phyloP scores from a whole-genome alignment of 2,113 vertebrate genomes.

The Synchiropus splendidus region DNA sequence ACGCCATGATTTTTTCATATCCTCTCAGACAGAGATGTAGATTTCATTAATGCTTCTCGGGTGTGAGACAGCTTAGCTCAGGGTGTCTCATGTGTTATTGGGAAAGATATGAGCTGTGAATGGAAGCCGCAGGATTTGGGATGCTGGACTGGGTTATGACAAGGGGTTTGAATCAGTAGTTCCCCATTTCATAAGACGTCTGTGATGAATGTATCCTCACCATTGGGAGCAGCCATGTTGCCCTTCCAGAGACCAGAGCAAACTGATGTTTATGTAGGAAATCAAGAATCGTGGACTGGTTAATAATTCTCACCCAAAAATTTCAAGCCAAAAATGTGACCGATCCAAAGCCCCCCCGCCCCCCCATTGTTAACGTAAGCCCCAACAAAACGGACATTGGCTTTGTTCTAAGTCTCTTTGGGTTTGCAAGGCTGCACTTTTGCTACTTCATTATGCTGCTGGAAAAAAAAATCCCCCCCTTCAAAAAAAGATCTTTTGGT shows the following conservation, averaged over 20 bases:
- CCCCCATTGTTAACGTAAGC: conserved; percentile 42
- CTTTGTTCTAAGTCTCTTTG: conserved; percentile 64
- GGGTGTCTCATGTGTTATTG: conserved; percentile 58
- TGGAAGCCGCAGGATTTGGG: conserved; percentile 44
- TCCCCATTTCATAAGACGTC: conserved; percentile 46
- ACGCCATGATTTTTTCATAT: conserved; percentile 60
- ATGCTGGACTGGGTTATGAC: conserved; percentile 45
- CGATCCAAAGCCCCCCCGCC: conserved; percentile 54
- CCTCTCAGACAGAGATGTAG: conserved; percentile 64
- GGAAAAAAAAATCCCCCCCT: conserved; percentile 66
- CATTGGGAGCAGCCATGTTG: conserved; percentile 66
- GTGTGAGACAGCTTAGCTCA: no score
- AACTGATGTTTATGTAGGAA: no score
- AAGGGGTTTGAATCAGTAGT: conserved; percentile 54
- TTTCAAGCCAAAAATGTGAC: conserved; percentile 55
- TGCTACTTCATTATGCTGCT: conserved; percentile 72
- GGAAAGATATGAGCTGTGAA: conserved; percentile 39
- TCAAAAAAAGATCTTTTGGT: conserved; percentile 63
- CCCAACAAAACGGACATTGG: conserved; percentile 38
- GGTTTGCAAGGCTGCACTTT: conserved; percentile 70
- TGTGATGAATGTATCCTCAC: conserved; percentile 71
- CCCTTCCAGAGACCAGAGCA: conserved; percentile 59
- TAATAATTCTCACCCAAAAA: conserved; percentile 30
- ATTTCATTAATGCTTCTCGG: conserved; percentile 55
- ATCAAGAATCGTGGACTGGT: conserved; percentile 46